Conservation (phyloP, 1,140 invertebrate genomes). For the Agrilus planipennis region DNA sequence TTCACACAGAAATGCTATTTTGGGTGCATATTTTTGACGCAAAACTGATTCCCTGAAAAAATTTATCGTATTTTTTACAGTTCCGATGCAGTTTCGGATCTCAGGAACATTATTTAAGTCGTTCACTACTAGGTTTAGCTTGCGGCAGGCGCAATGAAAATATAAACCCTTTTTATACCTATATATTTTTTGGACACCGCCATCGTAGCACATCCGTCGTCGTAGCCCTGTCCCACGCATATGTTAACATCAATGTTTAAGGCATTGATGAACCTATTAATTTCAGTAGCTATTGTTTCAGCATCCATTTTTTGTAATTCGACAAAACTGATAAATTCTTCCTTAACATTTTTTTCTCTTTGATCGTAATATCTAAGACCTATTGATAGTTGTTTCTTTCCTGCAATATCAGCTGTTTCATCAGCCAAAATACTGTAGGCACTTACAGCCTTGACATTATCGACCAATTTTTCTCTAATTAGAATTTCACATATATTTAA, state of each 20-base stretch:
- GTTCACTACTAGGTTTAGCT: conserved; percentile 6
- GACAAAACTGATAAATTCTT: conserved; percentile 25
- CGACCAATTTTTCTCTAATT: too few relatives aligned
- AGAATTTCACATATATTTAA: conserved; percentile 13
- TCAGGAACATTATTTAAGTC: conserved; percentile 3
- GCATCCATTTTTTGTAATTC: conserved; percentile 14
- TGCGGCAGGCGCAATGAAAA: conserved; percentile 18
- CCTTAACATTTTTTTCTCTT: too few relatives aligned
- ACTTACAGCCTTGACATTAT: too few relatives aligned
- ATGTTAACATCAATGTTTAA: conserved; percentile 13
- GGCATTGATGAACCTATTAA: conserved; percentile 13
- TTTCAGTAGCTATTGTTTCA: conserved; percentile 12
- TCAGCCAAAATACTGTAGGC: too few relatives aligned
- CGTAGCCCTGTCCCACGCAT: conserved; percentile 14
- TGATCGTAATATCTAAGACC: conserved; percentile 14
- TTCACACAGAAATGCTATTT: conserved; percentile 7
- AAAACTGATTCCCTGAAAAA: conserved; percentile 5
- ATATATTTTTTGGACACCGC: conserved; percentile 17
- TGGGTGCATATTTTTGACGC: conserved; percentile 1
- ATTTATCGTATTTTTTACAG: conserved; percentile 7
- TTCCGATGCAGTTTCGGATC: conserved; percentile 1
- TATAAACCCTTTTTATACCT: conserved; percentile 17
- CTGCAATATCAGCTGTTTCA: conserved; percentile 24
- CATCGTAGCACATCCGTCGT: conserved; percentile 17
- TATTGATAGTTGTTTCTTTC: conserved; percentile 25